A percentile compares a stretch with the other conserved stretches of the same genome.
phyloP scores from a whole-genome alignment of 2,113 vertebrate species.

The Lanius ludovicianus region DNA sequence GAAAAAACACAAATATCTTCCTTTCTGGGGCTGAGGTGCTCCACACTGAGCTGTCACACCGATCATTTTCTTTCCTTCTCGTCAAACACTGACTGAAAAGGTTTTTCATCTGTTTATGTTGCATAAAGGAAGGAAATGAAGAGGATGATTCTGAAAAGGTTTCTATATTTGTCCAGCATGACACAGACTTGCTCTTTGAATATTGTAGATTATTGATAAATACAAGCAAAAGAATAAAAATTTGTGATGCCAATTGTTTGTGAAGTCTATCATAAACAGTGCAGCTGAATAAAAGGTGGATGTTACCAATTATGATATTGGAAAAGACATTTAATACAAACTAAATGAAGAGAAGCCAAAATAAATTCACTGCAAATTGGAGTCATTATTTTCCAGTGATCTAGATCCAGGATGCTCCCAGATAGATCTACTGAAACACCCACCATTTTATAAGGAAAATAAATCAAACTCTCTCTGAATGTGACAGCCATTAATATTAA shows the following conservation, averaged over 20 bases:
- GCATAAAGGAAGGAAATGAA: background rate
- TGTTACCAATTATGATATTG: background rate
- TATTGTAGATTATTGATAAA: background rate
- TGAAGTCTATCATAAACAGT: background rate
- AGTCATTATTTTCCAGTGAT: background rate
- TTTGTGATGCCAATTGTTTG: background rate
- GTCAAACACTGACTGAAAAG: background rate
- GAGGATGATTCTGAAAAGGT: background rate
- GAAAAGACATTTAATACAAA: background rate
- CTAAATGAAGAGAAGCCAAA: background rate
- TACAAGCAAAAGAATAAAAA: background rate
- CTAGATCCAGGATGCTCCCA: background rate
- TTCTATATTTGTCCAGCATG: background rate
- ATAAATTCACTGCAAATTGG: background rate
- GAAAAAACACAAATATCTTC: background rate
- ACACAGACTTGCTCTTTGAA: background rate
- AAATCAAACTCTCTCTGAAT: background rate
- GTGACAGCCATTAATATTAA: background rate
- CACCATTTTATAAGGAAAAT: background rate
- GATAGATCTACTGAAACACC: background rate
- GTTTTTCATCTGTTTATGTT: background rate
- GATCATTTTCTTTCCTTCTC: background rate
- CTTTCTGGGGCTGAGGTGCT: background rate
- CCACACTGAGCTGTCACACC: background rate
- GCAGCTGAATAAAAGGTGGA: background rate